Evolutionary conservation across 2,888 invertebrate species (phyloP).

Genomic region (Drosophila ochracea): DNA sequence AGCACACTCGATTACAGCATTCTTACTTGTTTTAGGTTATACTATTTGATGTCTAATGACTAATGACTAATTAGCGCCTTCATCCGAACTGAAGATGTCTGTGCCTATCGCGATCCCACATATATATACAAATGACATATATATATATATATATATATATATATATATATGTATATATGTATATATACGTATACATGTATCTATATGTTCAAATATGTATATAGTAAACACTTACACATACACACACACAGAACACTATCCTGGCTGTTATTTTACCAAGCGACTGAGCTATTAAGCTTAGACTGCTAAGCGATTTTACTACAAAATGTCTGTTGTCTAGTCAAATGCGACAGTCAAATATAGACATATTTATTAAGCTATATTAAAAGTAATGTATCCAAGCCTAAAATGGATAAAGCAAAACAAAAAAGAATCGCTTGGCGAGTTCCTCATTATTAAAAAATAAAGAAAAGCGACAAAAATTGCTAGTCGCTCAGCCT

Average conservation of each 20-base stretch:
- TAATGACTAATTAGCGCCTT: background rate
- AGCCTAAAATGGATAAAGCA: background rate
- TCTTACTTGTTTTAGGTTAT: background rate
- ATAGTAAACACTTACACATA: background rate
- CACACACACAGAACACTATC: conserved; percentile 5
- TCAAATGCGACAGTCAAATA: conserved; percentile 7
- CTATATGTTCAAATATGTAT: background rate
- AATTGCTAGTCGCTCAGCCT: background rate
- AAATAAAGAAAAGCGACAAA: background rate
- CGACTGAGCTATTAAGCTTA: background rate
- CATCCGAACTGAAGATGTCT: background rate
- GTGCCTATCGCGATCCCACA: background rate
- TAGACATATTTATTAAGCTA: background rate
- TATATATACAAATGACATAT: background rate
- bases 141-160: background rate
- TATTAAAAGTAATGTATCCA: background rate
- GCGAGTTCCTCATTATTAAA: background rate
- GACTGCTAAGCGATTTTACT: background rate
- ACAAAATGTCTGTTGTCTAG: conserved; percentile 5
- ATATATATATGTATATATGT: background rate
- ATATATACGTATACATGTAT: conserved; percentile 1
- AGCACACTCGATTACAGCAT: no score
- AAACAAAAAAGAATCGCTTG: background rate
- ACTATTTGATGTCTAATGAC: background rate
- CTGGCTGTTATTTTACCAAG: conserved; percentile 8